Evolutionary conservation across 2,888 invertebrate species (phyloP).

Genomic region (Microctonus hyperodae): DNA sequence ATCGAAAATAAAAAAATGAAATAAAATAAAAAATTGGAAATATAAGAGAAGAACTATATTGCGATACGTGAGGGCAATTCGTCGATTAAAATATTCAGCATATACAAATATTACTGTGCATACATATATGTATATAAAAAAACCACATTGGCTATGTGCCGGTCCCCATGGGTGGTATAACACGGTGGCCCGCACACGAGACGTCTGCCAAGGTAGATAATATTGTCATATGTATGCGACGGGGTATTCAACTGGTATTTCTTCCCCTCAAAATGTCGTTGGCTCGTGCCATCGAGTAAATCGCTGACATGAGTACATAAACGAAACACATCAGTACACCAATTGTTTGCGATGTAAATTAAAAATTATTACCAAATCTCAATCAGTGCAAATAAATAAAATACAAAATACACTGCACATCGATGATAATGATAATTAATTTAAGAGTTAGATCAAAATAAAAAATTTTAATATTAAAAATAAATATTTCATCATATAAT

Average conservation of each 20-base stretch:
- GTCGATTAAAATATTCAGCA: not conserved
- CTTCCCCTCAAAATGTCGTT: constrained; percentile 40
- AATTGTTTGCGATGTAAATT: not conserved
- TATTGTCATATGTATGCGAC: constrained; percentile 49
- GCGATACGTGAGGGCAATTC: not conserved
- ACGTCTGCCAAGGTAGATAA: constrained; percentile 36
- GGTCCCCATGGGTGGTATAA: constrained; percentile 24
- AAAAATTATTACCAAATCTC: too few species aligned
- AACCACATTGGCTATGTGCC: constrained; percentile 28
- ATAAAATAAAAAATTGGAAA: not conserved
- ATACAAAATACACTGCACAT: too few species aligned
- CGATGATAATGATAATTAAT: too few species aligned
- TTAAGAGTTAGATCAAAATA: too few species aligned
- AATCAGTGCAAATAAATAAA: too few species aligned
- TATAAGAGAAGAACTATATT: not conserved
- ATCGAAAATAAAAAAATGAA: not conserved
- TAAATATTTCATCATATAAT: too few species aligned
- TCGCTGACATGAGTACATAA: not conserved
- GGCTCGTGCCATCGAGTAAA: not conserved
- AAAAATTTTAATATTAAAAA: too few species aligned
- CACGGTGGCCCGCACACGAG: constrained; percentile 22
- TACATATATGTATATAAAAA: not conserved
- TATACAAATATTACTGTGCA: not conserved
- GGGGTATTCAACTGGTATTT: constrained; percentile 44
- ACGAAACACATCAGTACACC: not conserved